Evolutionary conservation across 2,888 invertebrate genomes (phyloP), one percentile per base, ranked within the genome.

Genomic region (Volucella inanis): DNA sequence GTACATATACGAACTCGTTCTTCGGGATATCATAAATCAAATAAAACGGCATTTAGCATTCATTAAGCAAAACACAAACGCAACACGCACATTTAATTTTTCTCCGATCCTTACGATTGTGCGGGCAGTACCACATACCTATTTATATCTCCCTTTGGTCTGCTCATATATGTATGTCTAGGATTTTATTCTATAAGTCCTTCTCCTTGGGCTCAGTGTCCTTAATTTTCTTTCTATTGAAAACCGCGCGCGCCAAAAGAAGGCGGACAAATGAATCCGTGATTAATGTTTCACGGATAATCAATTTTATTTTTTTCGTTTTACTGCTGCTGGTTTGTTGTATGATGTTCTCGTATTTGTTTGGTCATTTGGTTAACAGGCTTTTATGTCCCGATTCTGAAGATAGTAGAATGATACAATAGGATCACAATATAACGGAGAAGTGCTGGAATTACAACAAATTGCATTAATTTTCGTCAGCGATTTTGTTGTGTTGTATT

Each of bases 41-140:
- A 79, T 83, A 83, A 83, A 83, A 83, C 74, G 78, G 83, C 79
- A 83, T 83, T 83, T 83, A 83, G 83, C 78, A 78, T 79, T 83
- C 83, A 79, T 83, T 83, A 83, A 74, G 78, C 50, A 83, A 83
- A 79, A 79, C 78, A 74, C 74, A 22, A 83, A 72, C 77, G 54
- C 54, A 82, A 67, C 77, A 77, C 82, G 72, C 82, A 77, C 68
- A 68, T 38, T 55, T 71, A 15, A 15, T 39, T 65, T 18, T 50
- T 41, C 15, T 52, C 22, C 4, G 4, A 50, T 55, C 38, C 74
- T 65, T 65, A 61, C 31, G 47, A 61, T 52, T 41, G 22, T 22
- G 3, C 22, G 3, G 22, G 22, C 22, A 2, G n/a, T n/a, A n/a
- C n/a, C n/a, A n/a, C 22, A 3, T 22, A 4, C 22, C 22, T 22